These are phyloP conservation scores for Tachuris rubrigastra DNA, from an alignment of 2,113 vertebrate genomes.

Conservation along the genomic window DNA sequence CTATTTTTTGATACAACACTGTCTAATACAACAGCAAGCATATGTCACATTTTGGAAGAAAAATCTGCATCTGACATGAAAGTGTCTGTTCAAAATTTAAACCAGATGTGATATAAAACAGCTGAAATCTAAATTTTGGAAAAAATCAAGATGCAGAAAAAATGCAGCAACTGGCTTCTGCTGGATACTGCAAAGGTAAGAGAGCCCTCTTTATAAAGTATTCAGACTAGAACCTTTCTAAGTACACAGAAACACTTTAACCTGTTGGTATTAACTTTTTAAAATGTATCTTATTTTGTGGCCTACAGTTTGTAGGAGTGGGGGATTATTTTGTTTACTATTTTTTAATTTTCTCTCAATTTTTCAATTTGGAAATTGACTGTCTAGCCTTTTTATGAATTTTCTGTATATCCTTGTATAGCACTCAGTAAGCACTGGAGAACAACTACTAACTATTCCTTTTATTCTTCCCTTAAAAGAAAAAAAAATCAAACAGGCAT, in stretches of 20 bases:
- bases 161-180: slow-evolving; percentile 51
- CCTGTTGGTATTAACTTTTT: not conserved
- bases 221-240: slow-evolving; percentile 39
- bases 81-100: slow-evolving; percentile 44
- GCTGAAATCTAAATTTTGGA: slow-evolving; percentile 66
- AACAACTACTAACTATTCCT: slow-evolving; percentile 58
- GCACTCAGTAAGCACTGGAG: slow-evolving; percentile 60
- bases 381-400: slow-evolving; percentile 46
- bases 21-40: slow-evolving; percentile 7
- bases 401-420: slow-evolving; percentile 45
- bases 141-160: slow-evolving; percentile 45
- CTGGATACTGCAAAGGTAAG: slow-evolving; percentile 12
- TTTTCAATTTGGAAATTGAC: slow-evolving; percentile 38
- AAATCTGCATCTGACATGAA: slow-evolving; percentile 31
- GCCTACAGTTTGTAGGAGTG: not conserved
- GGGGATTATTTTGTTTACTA: not conserved
- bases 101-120: slow-evolving; percentile 70
- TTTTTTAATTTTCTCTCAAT: slow-evolving; percentile 13
- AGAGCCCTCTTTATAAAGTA: slow-evolving; percentile 32
- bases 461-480: slow-evolving; percentile 52
- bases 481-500: slow-evolving; percentile 47
- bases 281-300: not conserved
- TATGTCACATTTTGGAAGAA: slow-evolving; percentile 19
- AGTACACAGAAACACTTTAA: not conserved
- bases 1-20: slow-evolving; percentile 12